These are phyloP conservation scores for Drosophila equinoxialis DNA, from an alignment of 1,140 invertebrate genomes.

Conservation along the genomic window DNA sequence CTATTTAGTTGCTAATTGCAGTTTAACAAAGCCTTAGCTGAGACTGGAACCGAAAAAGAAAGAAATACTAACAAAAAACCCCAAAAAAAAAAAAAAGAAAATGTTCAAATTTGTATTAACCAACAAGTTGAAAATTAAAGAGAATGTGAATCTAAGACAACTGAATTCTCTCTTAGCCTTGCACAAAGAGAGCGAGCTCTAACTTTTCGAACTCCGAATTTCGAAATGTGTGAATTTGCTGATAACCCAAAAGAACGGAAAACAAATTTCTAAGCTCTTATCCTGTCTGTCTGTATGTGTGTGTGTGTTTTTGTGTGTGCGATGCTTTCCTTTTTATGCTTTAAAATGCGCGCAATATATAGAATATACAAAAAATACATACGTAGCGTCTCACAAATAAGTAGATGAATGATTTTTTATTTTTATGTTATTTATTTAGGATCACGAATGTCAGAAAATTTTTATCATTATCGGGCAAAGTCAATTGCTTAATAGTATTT, in stretches of 20 bases:
- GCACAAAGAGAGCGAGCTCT: constrained; percentile 35
- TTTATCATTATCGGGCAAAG: constrained; percentile 27
- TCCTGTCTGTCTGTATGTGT: background rate
- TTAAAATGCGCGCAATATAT: constrained; percentile 40
- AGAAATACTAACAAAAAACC: background rate
- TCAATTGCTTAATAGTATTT: constrained; percentile 12
- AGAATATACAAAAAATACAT: constrained; percentile 28
- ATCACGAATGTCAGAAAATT: constrained; percentile 37
- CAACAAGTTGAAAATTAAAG: constrained; percentile 5
- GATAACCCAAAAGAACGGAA: constrained; percentile 43
- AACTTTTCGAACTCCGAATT: constrained; percentile 70
- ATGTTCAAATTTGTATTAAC: constrained; percentile 47
- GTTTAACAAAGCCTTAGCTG: constrained; percentile 4
- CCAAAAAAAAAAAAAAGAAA: constrained; percentile 4
- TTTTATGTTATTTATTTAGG: constrained; percentile 47
- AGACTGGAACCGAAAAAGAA: background rate
- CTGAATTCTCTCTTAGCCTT: constrained; percentile 7
- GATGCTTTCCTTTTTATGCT: constrained; percentile 14
- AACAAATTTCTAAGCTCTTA: constrained; percentile 7
- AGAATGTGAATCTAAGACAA: constrained; percentile 11
- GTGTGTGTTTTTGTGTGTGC: constrained; percentile 19
- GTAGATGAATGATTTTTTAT: constrained; percentile 1
- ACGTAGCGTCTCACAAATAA: constrained; percentile 44
- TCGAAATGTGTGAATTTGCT: constrained; percentile 80
- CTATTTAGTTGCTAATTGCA: constrained; percentile 8